Conservation (phyloP, 2,888 invertebrate genomes). For the Uloborus plumipes region DNA sequence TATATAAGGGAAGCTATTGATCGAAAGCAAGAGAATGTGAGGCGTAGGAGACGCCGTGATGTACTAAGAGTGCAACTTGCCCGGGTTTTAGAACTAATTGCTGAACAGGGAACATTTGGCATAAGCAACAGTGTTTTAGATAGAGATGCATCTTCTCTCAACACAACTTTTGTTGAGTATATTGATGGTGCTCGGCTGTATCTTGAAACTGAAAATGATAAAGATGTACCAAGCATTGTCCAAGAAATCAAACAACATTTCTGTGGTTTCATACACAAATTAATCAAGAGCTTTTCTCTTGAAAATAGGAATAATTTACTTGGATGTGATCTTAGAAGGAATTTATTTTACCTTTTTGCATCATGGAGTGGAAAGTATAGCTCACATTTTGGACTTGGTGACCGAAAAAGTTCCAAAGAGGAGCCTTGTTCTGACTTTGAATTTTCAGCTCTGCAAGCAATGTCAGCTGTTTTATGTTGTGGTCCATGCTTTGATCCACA, state of each 20-base stretch:
- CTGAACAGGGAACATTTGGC: conserved; percentile 90
- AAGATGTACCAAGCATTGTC: conserved; percentile 85
- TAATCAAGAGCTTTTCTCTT: conserved; percentile 96
- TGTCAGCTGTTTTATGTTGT: conserved; percentile 95
- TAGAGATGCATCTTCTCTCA: conserved; percentile 84
- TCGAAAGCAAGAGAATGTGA: conserved; percentile 96
- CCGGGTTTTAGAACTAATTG: conserved; percentile 90
- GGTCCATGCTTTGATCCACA: conserved; percentile 93
- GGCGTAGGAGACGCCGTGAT: conserved; percentile 90
- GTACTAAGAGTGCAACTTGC: conserved; percentile 91
- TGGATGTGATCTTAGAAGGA: conserved; percentile 87
- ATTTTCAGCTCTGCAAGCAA: conserved; percentile 80
- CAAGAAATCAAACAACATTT: conserved; percentile 93
- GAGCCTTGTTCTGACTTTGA: conserved; percentile 73
- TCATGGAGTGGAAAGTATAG: conserved; percentile 94
- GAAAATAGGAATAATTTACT: conserved; percentile 87
- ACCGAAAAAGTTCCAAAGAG: conserved; percentile 67
- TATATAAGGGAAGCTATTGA: conserved; percentile 96
- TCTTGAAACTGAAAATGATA: conserved; percentile 93
- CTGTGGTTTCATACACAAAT: conserved; percentile 92
- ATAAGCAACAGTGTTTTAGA: conserved; percentile 85
- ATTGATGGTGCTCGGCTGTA: conserved; percentile 93
- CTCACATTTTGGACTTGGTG: conserved; percentile 70
- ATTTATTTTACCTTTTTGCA: conserved; percentile 91
- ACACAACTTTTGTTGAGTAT: conserved; percentile 91